These are phyloP conservation scores for Stylophora pistillata DNA, from an alignment of 64 coral and sea anemone species.

Conservation along the genomic window DNA sequence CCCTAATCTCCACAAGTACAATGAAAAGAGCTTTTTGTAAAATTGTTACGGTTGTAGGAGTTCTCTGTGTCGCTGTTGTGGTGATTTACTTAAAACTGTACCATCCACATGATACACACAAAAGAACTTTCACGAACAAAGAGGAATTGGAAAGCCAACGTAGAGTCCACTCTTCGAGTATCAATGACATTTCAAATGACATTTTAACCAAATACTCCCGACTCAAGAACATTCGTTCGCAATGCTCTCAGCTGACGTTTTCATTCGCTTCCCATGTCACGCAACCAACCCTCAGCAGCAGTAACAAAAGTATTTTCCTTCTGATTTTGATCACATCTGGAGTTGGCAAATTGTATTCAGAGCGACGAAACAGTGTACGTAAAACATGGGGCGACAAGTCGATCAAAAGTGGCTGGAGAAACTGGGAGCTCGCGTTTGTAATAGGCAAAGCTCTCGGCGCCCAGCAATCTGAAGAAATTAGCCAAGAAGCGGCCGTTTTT, in stretches of 20 bases:
- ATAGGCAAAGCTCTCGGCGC: neutral
- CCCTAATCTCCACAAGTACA: too few relatives aligned
- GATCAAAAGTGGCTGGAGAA: neutral
- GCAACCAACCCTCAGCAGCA: neutral
- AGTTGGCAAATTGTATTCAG: neutral
- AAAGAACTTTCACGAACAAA: too few relatives aligned
- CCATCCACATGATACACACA: too few relatives aligned
- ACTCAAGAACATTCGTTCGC: constrained; percentile 2
- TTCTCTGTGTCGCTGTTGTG: too few relatives aligned
- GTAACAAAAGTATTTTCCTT: neutral
- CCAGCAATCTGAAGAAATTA: neutral
- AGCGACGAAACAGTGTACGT: neutral
- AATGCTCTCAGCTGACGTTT: constrained; percentile 20
- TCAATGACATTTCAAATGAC: too few relatives aligned
- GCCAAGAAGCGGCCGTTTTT: neutral
- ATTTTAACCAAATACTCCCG: neutral
- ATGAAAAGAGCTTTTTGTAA: too few relatives aligned
- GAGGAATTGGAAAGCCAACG: too few relatives aligned
- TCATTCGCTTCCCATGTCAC: neutral
- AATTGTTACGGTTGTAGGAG: too few relatives aligned
- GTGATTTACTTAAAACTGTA: too few relatives aligned
- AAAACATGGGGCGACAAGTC: neutral
- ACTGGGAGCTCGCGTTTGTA: constrained; percentile 6
- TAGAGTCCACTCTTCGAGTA: too few relatives aligned
- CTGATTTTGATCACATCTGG: neutral